Base-by-base conservation (phyloP, 2,797 vertebrate genomes). In the Acanthiza pusilla region DNA sequence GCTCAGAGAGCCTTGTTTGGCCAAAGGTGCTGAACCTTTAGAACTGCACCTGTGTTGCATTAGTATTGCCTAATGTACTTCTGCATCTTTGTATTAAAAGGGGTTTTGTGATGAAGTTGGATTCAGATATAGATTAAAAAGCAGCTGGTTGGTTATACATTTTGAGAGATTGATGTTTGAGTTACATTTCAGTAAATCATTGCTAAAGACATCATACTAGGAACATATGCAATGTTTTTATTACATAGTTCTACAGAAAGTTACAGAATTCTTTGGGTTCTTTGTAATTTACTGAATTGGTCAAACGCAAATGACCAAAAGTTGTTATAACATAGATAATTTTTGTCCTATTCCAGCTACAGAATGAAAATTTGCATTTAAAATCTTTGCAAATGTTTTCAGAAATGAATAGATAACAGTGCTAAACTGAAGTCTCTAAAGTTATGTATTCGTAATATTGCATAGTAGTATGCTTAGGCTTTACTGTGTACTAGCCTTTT, bases 401-500 rank as follows among this genome's bases (percentile, higher is more conserved):
- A 97, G 97, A 98, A 97, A 97, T 98, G 94, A 96, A 97, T 98
- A 98, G 98, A 98, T 98, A 98, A 98, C 98, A 98, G 97, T 98
- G 97, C 96, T 98, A 97, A 98, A 98, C 97, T 15, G 95, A 98
- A 97, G 95, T 98, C 97, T 98, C 94, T 97, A 97, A 96, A 97
- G 97, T 98, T 98, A 98, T 97, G 98, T 98, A 98, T 98, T 98
- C 98, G 98, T 97, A 97, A 98, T 98, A 98, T 98, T 98, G 98
- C 97, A 98, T 98, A 97, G 97, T 98, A 98, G 98, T 98, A 98
- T 98, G 98, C 98, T 97, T 98, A 98, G 98, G 98, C 98, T 98
- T 98, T 99, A 98, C 98, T 98, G 98, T 98, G 98, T 98, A 98
- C 98, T 98, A 98, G 98, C 98, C 97, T 97, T 98, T 99, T 98